A percentile compares a stretch with the other conserved stretches of the same genome.
Evolutionary conservation across 1,140 invertebrate genomes (phyloP).

Genomic region (Eumaeus atala): DNA sequence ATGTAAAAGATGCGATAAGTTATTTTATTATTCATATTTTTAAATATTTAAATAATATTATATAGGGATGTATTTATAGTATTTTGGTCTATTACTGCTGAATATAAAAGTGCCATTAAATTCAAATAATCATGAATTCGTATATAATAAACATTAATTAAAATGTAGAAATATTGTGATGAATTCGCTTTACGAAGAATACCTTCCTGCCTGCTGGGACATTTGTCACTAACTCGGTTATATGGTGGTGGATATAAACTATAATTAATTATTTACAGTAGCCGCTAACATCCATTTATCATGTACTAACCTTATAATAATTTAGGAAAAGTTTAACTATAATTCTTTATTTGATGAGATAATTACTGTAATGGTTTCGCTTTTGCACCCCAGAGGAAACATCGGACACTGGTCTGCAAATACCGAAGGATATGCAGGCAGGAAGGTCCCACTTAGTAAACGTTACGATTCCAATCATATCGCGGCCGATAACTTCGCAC

Average conservation of each 20-base stretch:
- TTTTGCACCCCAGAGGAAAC: constrained; percentile 72
- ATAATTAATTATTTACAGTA: constrained; percentile 22
- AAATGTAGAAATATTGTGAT: constrained; percentile 45
- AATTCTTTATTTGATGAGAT: constrained; percentile 17
- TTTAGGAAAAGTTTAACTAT: constrained; percentile 2
- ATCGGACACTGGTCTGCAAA: constrained; percentile 69
- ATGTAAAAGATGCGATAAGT: background rate
- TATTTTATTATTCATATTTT: background rate
- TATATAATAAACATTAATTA: constrained; percentile 21
- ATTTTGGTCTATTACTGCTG: constrained; percentile 8
- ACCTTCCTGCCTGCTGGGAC: constrained; percentile 75
- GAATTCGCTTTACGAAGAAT: constrained; percentile 70
- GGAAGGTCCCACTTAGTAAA: constrained; percentile 66
- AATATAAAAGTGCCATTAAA: constrained; percentile 40
- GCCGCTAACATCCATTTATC: constrained; percentile 11
- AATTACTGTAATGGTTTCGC: constrained; percentile 45
- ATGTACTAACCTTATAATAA: constrained; percentile 15
- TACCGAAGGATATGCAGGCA: constrained; percentile 65
- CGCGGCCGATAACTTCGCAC: constrained; percentile 53
- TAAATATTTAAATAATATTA: background rate
- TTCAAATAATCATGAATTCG: constrained; percentile 31
- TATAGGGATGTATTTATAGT: background rate
- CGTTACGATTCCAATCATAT: constrained; percentile 50
- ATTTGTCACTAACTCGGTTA: constrained; percentile 60
- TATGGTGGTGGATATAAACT: constrained; percentile 57